These are phyloP conservation scores for Gorsachius magnificus DNA, from an alignment of 2,797 vertebrate genomes.

Conservation along the genomic window DNA sequence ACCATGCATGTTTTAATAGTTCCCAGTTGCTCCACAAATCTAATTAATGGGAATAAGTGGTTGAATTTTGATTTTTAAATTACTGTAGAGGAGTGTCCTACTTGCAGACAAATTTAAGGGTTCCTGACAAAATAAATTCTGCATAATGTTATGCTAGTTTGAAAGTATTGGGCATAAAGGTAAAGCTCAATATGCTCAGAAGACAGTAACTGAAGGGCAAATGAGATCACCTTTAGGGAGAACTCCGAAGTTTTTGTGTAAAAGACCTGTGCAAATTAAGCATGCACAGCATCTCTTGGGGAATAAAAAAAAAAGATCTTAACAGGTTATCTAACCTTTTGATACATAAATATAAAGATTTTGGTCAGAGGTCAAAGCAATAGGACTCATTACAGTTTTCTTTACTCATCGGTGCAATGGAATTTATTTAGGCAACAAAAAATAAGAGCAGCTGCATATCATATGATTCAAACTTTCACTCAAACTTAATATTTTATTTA, in stretches of 20 bases:
- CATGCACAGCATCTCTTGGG: neutral
- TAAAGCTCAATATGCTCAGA: neutral
- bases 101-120: neutral
- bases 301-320: neutral
- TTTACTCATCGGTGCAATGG: neutral
- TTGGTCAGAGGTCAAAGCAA: neutral
- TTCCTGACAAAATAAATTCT: neutral
- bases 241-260: neutral
- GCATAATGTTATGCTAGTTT: neutral
- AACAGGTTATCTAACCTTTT: neutral
- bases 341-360: neutral
- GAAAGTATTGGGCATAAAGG: neutral
- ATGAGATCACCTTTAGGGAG: neutral
- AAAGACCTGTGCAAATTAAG: neutral
- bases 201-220: neutral
- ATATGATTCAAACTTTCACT: neutral
- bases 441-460: neutral
- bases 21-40: neutral
- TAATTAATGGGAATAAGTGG: neutral
- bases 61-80: slow-evolving; percentile 2
- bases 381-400: neutral
- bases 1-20: neutral
- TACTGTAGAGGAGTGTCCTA: neutral
- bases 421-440: neutral
- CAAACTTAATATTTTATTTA: slow-evolving; percentile 53